Evolutionary conservation across 2,888 invertebrate genomes (phyloP).

Genomic region (Notodonta dromedarius): DNA sequence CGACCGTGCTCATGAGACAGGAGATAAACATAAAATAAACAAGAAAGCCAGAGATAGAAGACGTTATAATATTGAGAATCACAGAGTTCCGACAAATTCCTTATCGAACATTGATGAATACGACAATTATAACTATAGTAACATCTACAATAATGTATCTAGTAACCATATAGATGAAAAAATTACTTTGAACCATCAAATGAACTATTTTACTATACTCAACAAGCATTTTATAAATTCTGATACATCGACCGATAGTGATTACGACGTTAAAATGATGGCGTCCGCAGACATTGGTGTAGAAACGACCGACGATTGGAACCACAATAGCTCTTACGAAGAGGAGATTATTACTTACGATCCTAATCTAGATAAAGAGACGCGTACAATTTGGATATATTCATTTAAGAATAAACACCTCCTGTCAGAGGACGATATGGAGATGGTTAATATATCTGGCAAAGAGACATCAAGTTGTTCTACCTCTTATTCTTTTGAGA

Average conservation of each 20-base stretch:
- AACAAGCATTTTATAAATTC: slow-evolving; percentile 52
- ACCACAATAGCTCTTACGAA: slow-evolving; percentile 37
- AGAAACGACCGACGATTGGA: slow-evolving; percentile 29
- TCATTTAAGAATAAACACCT: slow-evolving; percentile 66
- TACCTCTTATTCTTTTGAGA: slow-evolving; percentile 45
- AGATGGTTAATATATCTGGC: slow-evolving; percentile 46
- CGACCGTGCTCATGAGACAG: slow-evolving; percentile 28
- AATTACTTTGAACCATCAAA: slow-evolving; percentile 39
- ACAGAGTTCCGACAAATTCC: slow-evolving; percentile 11
- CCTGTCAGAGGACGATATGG: slow-evolving; percentile 52
- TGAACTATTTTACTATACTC: slow-evolving; percentile 58
- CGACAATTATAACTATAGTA: slow-evolving; percentile 9
- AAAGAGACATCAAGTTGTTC: slow-evolving; percentile 44
- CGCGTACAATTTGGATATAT: slow-evolving; percentile 68
- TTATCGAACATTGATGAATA: slow-evolving; percentile 14
- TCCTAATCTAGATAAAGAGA: slow-evolving; percentile 42
- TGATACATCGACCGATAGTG: slow-evolving; percentile 52
- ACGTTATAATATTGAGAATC: slow-evolving; percentile 33
- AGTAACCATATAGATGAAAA: slow-evolving; percentile 20
- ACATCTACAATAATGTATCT: slow-evolving; percentile 14
- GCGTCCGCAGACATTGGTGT: slow-evolving; percentile 20
- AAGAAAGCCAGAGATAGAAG: slow-evolving; percentile 51
- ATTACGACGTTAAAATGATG: slow-evolving; percentile 40
- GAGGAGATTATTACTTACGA: slow-evolving; percentile 45
- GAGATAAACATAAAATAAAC: slow-evolving; percentile 46